Evolutionary conservation across 2,888 invertebrate species (phyloP), one percentile per base, ranked within the genome.

Genomic region (Epistrophella euchroma): DNA sequence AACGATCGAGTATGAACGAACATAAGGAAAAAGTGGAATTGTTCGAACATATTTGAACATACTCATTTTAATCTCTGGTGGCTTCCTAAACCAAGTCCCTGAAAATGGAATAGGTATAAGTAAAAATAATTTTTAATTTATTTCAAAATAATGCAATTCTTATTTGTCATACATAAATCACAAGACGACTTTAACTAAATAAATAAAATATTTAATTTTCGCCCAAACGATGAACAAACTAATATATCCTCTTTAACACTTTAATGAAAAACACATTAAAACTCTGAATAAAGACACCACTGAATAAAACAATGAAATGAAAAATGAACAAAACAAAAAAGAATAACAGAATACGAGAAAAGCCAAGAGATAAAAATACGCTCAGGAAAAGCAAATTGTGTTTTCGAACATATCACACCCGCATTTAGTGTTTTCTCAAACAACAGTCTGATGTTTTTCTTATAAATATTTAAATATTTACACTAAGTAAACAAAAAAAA

Each of bases 391-490:
- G 40, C 62, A 9, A 66, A 72, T 82, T 56, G 68, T 85, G 84
- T 75, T 80, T 80, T 66, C 68, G 75, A 85, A 85, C 75, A 75
- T 68, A 80, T 85, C 75, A 71, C 84, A 72, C 75, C 79, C 84
- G 80, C 84, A 85, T 85, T 76, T 85, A 85, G 82, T 91, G 91
- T 91, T 91, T 91, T 91, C 90, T 90, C 89, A 91, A 89, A 90
- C 89, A 91, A 91, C 91, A 91, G 78, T 75, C 88, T 88, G 88
- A 88, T 91, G 91, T 91, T 91, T 91, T 90, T 90, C 91, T 89
- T 90, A 89, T 90, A 91, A 91, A 91, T 91, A 91, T 91, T 91
- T 91, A 91, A 91, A 91, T 91, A 91, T 91, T 91, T 91, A 91
- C 90, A 89, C 90, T 90, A 90, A 88, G 89, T 90, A 91, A 90